A percentile compares a stretch with the other conserved stretches of the same genome.
Evolutionary conservation across 2,797 vertebrate species (phyloP).

Genomic region (Vireo griseus): DNA sequence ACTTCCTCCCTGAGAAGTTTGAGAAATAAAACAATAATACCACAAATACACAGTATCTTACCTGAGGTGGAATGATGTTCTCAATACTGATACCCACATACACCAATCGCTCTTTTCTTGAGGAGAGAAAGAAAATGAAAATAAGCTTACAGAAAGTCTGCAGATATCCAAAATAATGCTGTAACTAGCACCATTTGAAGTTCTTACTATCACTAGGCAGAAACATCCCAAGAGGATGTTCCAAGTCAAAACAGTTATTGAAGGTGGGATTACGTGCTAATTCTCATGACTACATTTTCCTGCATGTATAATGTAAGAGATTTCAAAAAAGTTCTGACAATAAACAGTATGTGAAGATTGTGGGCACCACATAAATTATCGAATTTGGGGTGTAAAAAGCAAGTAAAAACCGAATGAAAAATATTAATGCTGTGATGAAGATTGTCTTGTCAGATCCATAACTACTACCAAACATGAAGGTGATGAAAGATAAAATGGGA

Average conservation of each 20-base stretch:
- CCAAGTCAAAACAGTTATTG: background rate
- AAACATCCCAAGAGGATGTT: background rate
- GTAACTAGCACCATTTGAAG: background rate
- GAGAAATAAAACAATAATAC: background rate
- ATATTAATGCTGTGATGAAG: background rate
- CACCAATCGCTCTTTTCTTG: slow-evolving; percentile 90
- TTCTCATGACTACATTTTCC: background rate
- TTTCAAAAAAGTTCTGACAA: background rate
- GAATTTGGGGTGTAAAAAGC: background rate
- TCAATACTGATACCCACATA: slow-evolving; percentile 98
- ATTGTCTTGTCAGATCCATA: background rate
- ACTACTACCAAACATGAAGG: background rate
- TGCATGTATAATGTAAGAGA: background rate
- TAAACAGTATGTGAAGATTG: background rate
- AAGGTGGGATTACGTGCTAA: background rate
- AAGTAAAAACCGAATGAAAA: background rate
- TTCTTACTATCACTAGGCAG: background rate
- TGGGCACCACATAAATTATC: background rate
- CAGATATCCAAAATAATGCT: background rate
- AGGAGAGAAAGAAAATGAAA: slow-evolving; percentile 32
- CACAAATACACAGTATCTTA: slow-evolving; percentile 64
- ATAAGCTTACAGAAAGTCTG: background rate
- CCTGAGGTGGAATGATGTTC: slow-evolving; percentile 95
- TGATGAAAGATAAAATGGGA: background rate
- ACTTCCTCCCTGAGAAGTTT: background rate